A percentile compares a stretch with the other conserved stretches of the same genome.
Conservation (phyloP, 2,113 vertebrate genomes). For the Puffinus mauretanicus region DNA sequence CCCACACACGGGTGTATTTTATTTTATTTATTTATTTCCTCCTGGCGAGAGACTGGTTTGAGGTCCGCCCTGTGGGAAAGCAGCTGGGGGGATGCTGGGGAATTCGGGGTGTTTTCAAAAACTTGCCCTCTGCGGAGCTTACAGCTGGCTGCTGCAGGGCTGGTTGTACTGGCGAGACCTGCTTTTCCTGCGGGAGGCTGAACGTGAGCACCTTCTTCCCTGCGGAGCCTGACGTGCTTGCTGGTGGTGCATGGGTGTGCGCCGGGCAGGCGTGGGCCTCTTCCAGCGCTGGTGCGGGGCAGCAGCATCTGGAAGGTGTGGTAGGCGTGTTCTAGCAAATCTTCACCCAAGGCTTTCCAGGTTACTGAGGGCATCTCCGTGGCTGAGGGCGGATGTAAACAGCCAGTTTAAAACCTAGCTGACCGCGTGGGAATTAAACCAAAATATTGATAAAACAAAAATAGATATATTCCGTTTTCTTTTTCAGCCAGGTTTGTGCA, state of each 20-base stretch:
- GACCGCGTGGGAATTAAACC: not conserved
- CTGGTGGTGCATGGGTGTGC: not conserved
- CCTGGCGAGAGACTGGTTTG: not conserved
- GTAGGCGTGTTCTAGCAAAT: not conserved
- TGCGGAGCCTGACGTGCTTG: not conserved
- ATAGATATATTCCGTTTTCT: accelerated
- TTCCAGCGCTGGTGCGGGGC: not conserved
- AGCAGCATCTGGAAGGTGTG: not conserved
- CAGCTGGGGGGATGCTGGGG: not conserved
- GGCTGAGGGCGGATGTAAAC: not conserved
- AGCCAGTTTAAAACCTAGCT: not conserved
- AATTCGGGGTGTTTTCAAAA: not conserved
- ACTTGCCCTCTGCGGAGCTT: not conserved
- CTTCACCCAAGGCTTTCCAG: not conserved
- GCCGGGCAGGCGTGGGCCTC: not conserved
- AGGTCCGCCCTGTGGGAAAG: not conserved
- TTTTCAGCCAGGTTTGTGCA: not conserved
- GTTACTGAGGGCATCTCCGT: not conserved
- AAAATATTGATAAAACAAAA: not conserved
- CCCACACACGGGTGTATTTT: not conserved
- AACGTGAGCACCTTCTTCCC: not conserved
- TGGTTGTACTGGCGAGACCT: conserved; percentile 27
- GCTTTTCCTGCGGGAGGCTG: conserved; percentile 13
- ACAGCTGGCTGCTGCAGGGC: not conserved
- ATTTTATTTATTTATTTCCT: conserved; percentile 39